These are phyloP conservation scores for Thaumetopoea pityocampa DNA, from an alignment of 1,140 invertebrate species.

Conservation along the genomic window DNA sequence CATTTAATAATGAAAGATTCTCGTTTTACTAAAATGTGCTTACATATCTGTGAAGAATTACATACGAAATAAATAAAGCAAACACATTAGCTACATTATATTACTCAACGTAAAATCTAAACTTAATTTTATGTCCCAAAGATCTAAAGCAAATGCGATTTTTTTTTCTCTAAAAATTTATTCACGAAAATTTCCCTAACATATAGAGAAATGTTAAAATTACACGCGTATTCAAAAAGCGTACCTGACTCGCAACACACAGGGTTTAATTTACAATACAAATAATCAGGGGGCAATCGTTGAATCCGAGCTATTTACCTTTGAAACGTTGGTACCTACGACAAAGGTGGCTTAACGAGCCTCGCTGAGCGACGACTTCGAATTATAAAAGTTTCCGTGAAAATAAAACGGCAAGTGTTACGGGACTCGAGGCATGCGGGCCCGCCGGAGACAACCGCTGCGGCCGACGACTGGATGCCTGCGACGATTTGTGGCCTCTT, in stretches of 20 bases:
- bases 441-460: too few relatives aligned
- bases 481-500: too few relatives aligned
- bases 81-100: too few relatives aligned
- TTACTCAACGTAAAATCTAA: too few relatives aligned
- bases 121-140: too few relatives aligned
- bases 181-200: background rate
- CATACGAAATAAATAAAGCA: too few relatives aligned
- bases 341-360: conserved; percentile 47
- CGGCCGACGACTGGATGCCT: too few relatives aligned
- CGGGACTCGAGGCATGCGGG: conserved; percentile 12
- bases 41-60: too few relatives aligned
- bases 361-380: conserved; percentile 21
- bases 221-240: conserved; percentile 9
- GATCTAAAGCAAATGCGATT: too few relatives aligned
- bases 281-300: conserved; percentile 35
- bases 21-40: too few relatives aligned
- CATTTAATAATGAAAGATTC: too few relatives aligned
- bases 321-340: conserved; percentile 24
- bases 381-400: conserved; percentile 40
- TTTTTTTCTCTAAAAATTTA: background rate
- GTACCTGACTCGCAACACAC: conserved; percentile 6
- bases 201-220: conserved; percentile 13
- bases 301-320: conserved; percentile 34
- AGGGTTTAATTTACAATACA: conserved; percentile 33
- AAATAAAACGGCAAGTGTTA: conserved; percentile 27